Evolutionary conservation across 2,888 invertebrate species (phyloP).

Genomic region (Epsilonema sp.): DNA sequence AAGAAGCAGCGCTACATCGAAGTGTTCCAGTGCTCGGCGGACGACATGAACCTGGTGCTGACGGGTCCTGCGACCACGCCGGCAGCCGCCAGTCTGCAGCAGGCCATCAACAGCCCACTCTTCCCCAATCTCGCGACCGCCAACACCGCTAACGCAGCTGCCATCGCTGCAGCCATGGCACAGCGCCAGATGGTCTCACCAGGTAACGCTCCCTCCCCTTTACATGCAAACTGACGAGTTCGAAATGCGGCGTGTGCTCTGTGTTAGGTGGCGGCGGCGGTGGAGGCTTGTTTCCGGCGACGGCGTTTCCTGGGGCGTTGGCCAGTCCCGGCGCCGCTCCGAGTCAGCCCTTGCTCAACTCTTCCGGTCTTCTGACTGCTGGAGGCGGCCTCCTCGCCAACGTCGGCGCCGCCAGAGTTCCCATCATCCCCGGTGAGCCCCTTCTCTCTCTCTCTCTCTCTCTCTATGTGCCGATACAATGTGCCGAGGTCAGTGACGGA

Average conservation of each 20-base stretch:
- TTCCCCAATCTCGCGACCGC: background rate
- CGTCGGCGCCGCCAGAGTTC: background rate
- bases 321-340: too few relatives aligned
- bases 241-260: too few relatives aligned
- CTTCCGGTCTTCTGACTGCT: too few relatives aligned
- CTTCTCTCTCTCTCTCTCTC: slow-evolving; percentile 79
- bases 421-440: background rate
- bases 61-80: background rate
- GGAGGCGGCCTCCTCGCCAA: too few relatives aligned
- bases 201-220: too few relatives aligned
- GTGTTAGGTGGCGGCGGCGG: too few relatives aligned
- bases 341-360: too few relatives aligned
- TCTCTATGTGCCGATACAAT: slow-evolving; percentile 69
- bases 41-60: slow-evolving; percentile 92
- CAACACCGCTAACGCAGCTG: too few relatives aligned
- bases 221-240: too few relatives aligned
- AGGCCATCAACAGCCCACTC: background rate
- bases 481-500: background rate
- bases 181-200: background rate
- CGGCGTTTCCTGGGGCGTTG: too few relatives aligned
- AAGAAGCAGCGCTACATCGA: slow-evolving; percentile 93
- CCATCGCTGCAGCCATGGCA: background rate
- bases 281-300: too few relatives aligned
- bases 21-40: slow-evolving; percentile 96
- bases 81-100: background rate